Evolutionary conservation across 2,113 vertebrate species (phyloP).

Genomic region (Pyxicephalus adspersus): DNA sequence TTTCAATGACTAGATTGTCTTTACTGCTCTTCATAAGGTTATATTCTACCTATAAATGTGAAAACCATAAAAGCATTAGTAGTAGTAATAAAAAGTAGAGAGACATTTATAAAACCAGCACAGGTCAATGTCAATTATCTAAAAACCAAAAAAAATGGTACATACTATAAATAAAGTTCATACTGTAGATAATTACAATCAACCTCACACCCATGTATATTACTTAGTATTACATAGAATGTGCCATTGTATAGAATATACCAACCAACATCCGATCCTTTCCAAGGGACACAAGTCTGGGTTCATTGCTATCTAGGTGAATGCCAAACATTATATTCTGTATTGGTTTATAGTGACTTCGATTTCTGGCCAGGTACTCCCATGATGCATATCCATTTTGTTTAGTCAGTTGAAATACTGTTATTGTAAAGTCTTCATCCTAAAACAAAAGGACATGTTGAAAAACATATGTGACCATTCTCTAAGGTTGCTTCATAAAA

Average conservation of each 20-base stretch:
- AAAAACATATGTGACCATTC: no score
- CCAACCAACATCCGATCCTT: constrained; percentile 84
- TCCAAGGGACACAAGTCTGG: constrained; percentile 89
- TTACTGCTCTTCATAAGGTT: constrained; percentile 75
- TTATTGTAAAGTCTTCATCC: constrained; percentile 82
- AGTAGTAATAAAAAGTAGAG: no score
- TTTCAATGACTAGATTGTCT: constrained; percentile 74
- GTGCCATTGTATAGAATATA: no score
- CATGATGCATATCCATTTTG: constrained; percentile 65
- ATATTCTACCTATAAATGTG: constrained; percentile 94
- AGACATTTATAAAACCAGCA: no score
- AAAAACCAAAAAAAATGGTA: no score
- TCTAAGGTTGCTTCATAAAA: no score
- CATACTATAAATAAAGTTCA: no score
- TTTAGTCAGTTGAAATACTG: constrained; percentile 70
- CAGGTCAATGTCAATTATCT: no score
- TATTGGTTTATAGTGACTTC: constrained; percentile 86
- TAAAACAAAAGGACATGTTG: constrained; percentile 56
- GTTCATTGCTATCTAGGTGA: constrained; percentile 73
- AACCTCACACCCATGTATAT: background rate
- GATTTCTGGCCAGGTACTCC: constrained; percentile 81
- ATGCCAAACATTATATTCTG: constrained; percentile 86
- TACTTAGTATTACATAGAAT: background rate
- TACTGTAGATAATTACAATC: background rate
- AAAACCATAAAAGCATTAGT: no score